Evolutionary conservation across 2,797 vertebrate genomes (phyloP).

Genomic region (Platalea minor): DNA sequence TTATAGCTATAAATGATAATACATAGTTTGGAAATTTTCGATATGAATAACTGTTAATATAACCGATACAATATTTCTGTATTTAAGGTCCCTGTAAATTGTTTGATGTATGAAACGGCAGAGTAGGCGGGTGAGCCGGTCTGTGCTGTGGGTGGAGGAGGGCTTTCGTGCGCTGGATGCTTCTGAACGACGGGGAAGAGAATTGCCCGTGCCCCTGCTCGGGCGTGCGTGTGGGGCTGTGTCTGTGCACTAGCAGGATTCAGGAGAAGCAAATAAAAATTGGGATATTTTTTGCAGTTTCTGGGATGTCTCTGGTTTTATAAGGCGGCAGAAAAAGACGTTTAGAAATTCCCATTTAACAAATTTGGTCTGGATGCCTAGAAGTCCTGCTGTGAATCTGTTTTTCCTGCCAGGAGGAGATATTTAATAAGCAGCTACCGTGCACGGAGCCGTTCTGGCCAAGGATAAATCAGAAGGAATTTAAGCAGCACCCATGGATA

Average conservation of each 20-base stretch:
- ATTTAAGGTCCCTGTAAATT: no score
- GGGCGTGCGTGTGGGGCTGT: fast-evolving
- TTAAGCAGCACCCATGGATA: not conserved
- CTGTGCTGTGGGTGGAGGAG: no score
- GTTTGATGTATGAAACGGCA: no score
- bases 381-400: not conserved
- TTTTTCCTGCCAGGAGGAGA: not conserved
- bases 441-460: fast-evolving
- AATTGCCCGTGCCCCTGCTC: not conserved
- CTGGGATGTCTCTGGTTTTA: not conserved
- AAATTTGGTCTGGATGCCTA: not conserved
- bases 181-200: no score
- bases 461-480: not conserved
- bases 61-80: no score
- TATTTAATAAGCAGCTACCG: not conserved
- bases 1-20: no score
- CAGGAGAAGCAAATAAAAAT: not conserved
- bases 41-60: no score
- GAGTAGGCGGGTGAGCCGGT: no score
- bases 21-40: no score
- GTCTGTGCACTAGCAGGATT: no score
- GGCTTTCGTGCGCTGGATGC: no score
- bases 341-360: not conserved
- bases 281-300: not conserved
- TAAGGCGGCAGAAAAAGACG: not conserved